phyloP scores from a whole-genome alignment of 2,113 vertebrate species.

The Sturnira hondurensis region DNA sequence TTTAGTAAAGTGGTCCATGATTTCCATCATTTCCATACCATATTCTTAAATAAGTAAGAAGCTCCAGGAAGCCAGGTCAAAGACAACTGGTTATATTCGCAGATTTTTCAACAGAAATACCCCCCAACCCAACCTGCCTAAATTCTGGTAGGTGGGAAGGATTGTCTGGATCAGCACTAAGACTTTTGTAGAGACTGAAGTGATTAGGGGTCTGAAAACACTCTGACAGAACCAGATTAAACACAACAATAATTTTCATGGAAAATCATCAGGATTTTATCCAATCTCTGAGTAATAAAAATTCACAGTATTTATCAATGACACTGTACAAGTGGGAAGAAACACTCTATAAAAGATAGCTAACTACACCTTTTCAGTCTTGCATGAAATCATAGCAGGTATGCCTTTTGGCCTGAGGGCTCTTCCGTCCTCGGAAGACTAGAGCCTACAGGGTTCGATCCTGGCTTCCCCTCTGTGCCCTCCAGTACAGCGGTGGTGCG shows the following conservation, averaged over 20 bases:
- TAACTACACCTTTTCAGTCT: constrained; percentile 5
- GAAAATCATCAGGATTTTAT: constrained; percentile 31
- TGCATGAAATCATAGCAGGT: background rate
- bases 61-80: background rate
- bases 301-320: constrained; percentile 14
- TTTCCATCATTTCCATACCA: background rate
- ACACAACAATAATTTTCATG: background rate
- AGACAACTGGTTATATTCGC: constrained; percentile 5
- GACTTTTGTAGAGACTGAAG: background rate
- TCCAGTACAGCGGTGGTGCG: background rate
- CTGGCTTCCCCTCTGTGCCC: background rate
- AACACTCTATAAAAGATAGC: background rate
- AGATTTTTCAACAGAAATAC: constrained; percentile 10
- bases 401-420: background rate
- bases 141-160: background rate
- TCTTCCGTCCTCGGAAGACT: background rate
- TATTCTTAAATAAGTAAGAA: constrained; percentile 21
- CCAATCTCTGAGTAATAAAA: constrained; percentile 10
- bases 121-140: background rate
- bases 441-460: background rate
- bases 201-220: background rate
- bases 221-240: background rate
- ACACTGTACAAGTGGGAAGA: background rate
- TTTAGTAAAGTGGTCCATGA: background rate
- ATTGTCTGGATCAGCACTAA: background rate